Conservation (phyloP, 2,797 vertebrate species). For the Halcyon smyrnensis region DNA sequence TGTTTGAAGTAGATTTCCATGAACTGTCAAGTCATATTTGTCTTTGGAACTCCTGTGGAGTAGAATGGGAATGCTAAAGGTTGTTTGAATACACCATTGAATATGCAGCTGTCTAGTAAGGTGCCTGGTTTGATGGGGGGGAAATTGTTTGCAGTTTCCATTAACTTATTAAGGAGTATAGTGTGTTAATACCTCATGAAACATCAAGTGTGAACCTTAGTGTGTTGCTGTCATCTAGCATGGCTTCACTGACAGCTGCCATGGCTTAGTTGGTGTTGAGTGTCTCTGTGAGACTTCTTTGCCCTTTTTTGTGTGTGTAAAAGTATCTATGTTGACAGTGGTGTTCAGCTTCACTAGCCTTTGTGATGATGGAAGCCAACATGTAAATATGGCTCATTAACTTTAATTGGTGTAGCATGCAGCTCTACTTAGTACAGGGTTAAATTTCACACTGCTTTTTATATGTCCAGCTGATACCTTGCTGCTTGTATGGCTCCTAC, state of each 20-base stretch:
- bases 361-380: background rate
- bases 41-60: background rate
- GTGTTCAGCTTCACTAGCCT: background rate
- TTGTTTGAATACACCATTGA: background rate
- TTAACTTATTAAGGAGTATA: background rate
- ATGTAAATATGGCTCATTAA: background rate
- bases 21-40: background rate
- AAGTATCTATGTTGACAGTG: background rate
- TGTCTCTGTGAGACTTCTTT: background rate
- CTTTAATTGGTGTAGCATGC: background rate
- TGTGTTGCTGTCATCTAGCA: background rate
- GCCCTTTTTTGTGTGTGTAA: background rate
- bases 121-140: rapidly evolving
- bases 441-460: background rate
- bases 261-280: background rate
- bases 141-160: background rate
- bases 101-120: background rate
- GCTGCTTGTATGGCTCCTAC: background rate
- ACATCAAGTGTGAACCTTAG: background rate
- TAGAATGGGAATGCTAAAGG: background rate
- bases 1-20: background rate
- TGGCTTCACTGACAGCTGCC: background rate
- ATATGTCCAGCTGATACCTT: background rate
- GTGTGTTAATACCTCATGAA: background rate
- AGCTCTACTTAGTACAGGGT: background rate